phyloP scores from a whole-genome alignment of 2,797 vertebrate species.

The Natrix natrix region DNA sequence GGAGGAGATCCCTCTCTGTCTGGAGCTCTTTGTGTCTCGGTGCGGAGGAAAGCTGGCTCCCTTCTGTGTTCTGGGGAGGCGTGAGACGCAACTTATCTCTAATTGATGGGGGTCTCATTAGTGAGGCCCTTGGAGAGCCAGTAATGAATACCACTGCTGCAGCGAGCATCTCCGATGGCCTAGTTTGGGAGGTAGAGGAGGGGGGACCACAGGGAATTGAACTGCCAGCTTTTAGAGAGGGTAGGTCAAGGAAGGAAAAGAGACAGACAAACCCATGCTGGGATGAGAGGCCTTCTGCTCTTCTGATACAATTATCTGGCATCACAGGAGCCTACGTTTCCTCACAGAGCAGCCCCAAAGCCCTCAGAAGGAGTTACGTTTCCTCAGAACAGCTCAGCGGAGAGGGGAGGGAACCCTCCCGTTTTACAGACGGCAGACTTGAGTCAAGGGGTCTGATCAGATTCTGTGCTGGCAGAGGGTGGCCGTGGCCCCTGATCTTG shows the following conservation, averaged over 20 bases:
- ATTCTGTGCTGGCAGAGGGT: neutral
- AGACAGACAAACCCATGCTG: neutral
- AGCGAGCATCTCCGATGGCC: neutral
- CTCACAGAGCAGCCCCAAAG: neutral
- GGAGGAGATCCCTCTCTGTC: neutral
- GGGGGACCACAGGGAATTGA: neutral
- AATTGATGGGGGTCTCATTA: conserved; percentile 37
- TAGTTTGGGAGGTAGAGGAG: neutral
- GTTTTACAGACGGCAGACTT: neutral
- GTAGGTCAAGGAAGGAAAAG: neutral
- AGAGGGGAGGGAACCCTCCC: neutral
- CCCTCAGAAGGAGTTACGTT: neutral
- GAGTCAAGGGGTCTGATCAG: neutral
- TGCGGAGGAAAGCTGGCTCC: neutral
- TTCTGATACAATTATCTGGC: neutral
- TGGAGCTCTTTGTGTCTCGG: neutral
- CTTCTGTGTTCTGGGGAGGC: neutral
- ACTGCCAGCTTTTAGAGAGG: neutral
- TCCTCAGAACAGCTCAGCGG: neutral
- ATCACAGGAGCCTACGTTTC: neutral
- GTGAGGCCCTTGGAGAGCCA: neutral
- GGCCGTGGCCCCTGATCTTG: neutral
- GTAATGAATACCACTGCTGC: neutral
- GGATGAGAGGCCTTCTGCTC: neutral
- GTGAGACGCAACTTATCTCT: neutral